Base-by-base conservation (phyloP, 2,113 vertebrate genomes). In the Andinoacara biseriatus region DNA sequence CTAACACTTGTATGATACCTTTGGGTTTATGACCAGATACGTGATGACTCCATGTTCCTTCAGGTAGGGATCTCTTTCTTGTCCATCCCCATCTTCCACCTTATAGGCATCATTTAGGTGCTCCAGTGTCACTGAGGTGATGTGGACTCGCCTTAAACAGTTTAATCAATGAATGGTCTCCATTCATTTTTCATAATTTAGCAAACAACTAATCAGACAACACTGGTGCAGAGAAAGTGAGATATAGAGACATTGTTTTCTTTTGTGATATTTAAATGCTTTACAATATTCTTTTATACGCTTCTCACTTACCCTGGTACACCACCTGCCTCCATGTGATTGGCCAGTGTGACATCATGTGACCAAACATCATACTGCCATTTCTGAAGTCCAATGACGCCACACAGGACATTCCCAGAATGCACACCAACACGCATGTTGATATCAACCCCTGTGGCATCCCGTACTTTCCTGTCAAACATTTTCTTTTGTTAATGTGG, bases 361-460 rank as follows among this genome's bases (percentile, higher is more conserved):
- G 98, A 99, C 98, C 98, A 99, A 14, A 99, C 98, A 18, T 99
- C 98, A 0, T 99, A 99, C 78, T 99, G 98, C 98, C 98, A 99
- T 89, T 99, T 99, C 95, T 99, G 98, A 35, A 99, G 96, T 29
- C 98, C 98, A 8, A 99, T 99, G 4, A 99, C 98, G 0, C 98
- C 98, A n/a, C 98, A 99, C 26, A 99, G 96, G 20, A 99, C 98
- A 0, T 99, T 99, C 69, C 98, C 98, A 0, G 98, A 99, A 89
- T 99, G 98, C 56, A 99, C 98, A 3, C 98, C 98, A 0, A 99
- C 98, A 0, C 98, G 96, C 98, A 99, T 99, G 87, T 98, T 99
- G 61, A 99, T 99, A 26, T 99, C 98, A 14, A 99, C 98, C 20
- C 97, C 96, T 0, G 98, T 99, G 59, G 98, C 98, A 0, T 99